Evolutionary conservation across 2,113 vertebrate species (phyloP), one percentile per base, ranked within the genome.

Genomic region (Silurus meridionalis): DNA sequence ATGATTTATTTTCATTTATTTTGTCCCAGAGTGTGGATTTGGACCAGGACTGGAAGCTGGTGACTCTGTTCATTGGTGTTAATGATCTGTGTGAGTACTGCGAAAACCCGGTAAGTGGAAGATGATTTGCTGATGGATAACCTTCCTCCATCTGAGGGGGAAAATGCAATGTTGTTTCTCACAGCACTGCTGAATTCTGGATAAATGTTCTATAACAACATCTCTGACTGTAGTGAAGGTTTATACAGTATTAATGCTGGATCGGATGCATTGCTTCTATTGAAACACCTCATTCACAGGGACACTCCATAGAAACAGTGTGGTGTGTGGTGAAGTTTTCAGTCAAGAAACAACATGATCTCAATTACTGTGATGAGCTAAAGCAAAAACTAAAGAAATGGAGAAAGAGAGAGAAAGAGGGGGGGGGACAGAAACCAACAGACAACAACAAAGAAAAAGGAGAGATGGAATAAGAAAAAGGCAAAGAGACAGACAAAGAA

Each of bases 61-160:
- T 99, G 91, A 99, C 97, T 0, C 85, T 99, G 86, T 95, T 99
- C 50, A 90, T 98, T 60, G 98, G 98, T 89, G 93, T 92, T 89
- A 97, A 95, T 0, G 97, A 99, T 93, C 91, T 99, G 80, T 99
- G 98, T 90, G 95, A 94, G 83, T 97, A 96, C 94, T 99, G 98
- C 86, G 89, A 95, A 58, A 92, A 97, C 87, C 92, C 94, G 92
- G 98, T 98, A 89, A 95, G 94, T 90, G 15, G 15, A 78, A 77
- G n/a, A 55, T 13, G 0, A 25, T 77, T 25, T 37, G 37, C 37
- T 37, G 37, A 37, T 23, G 7, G 19, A 23, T 60, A 15, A 17
- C 55, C 17, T 60, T 60, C 58, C 19, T 60, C 19, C 1, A 69
- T 37, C 25, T 69, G 66, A 15, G 13, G 25, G n/a, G 6, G 17